Evolutionary conservation across 2,797 vertebrate genomes (phyloP), one percentile per base, ranked within the genome.

Genomic region (Cebuella pygmaea): DNA sequence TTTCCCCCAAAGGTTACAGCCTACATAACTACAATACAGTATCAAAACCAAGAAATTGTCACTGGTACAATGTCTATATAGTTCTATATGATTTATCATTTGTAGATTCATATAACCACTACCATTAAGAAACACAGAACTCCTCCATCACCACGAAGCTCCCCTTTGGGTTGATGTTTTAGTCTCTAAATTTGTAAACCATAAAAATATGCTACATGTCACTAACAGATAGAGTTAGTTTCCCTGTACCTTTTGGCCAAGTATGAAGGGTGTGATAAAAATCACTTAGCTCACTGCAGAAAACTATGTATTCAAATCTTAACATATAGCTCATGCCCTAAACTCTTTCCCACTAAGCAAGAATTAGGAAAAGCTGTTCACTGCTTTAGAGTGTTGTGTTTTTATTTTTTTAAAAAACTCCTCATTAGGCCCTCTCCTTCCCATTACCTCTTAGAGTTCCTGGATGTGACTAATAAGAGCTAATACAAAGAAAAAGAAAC

Each of bases 151-250:
- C 41, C 44, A 92, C 19, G 64, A 81, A 92, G 44, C 50, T 88
- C 48, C 80, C 20, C 41, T 26, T 57, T n/a, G 26, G 39, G 17
- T 44, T 95, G 44, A 50, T 55, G 67, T 94, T 78, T 67, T 88
- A 90, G 87, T 92, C 70, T 82, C 22, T n/a, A 83, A 82, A 93
- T 61, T 94, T 30, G 17, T 55, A 83, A 83, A 82, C 72, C 57
- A 79, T 22, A 90, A 93, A 94, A 64, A 75, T 27, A 50, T 24
- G 36, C 48, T 72, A 75, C 15, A 59, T 82, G 86, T 83, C 39
- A 89, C 14, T 80, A 59, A 74, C 12, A 70, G 41, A 75, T 64
- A 55, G 70, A 82, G 26, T 86, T 57, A 46, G 46, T 80, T 88
- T 87, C 20, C 39, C 50, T 79, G 36, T 0, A 91, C 36, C 30